Evolutionary conservation across 2,113 vertebrate genomes (phyloP).

Genomic region (Alectura lathami): DNA sequence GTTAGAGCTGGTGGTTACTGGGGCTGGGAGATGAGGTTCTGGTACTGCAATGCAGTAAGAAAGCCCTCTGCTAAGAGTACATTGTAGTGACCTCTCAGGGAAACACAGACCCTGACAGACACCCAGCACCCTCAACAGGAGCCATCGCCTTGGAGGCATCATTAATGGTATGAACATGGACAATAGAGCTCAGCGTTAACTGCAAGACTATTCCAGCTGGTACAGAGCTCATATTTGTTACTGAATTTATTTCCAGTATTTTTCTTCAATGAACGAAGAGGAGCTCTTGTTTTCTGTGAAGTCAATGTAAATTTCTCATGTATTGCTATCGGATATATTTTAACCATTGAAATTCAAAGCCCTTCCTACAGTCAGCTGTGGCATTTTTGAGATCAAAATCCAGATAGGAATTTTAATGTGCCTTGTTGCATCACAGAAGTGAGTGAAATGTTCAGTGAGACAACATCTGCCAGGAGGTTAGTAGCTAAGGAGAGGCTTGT

Average conservation of each 20-base stretch:
- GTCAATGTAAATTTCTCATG: neutral
- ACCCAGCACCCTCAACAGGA: neutral
- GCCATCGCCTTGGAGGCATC: rapidly evolving
- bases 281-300: neutral
- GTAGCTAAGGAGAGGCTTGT: neutral
- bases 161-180: neutral
- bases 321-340: neutral
- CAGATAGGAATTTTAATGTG: neutral
- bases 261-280: neutral
- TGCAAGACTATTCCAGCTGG: neutral
- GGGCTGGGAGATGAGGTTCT: neutral
- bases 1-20: neutral
- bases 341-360: neutral
- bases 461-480: neutral
- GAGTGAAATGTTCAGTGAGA: neutral
- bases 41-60: neutral
- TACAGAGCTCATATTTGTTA: neutral
- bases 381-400: neutral
- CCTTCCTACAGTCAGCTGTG: neutral
- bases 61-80: neutral
- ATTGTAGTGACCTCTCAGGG: neutral
- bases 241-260: neutral
- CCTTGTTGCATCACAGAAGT: neutral
- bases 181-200: neutral
- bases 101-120: neutral